Evolutionary conservation across 2,113 vertebrate species (phyloP), one percentile per base, ranked within the genome.

Genomic region (Anarrhichthys ocellatus): DNA sequence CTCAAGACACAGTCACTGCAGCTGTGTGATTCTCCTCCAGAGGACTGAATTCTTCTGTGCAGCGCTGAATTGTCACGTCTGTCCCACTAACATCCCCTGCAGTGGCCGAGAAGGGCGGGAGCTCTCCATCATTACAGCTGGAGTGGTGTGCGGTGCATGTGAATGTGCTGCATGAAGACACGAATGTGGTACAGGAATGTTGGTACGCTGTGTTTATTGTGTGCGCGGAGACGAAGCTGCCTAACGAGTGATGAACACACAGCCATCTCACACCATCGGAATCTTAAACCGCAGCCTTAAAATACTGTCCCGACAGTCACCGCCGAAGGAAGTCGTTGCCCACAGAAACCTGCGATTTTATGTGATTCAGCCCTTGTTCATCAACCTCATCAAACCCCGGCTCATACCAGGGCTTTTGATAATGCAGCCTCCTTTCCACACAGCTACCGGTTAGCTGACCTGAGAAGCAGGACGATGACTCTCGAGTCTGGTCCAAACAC

Each of bases 211-310:
- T 80, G 76, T 82, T 73, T 63, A 66, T 2, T 10, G 74, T 46
- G 36, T 71, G 52, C 73, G 78, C 44, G 52, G 42, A 61, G 69
- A 52, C 8, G 18, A 81, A 78, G 54, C 76, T 42, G 72, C 81
- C 73, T 65, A 62, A 80, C 74, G 62, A 73, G 72, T 3, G 71
- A 89, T 87, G 88, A 91, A 77, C 78, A 87, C 76, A 36, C 70
- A 87, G 54, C 36, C 77, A 61, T 82, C 82, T 91, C 85, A 92
- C 83, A 89, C 87, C 73, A 71, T 83, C n/a, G 91, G 85, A 93
- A 93, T 93, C 84, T 89, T 81, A 42, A 88, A 75, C 87, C 86
- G 36, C 80, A 40, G 74, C 65, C 80, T 89, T 82, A 87, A 93
- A 93, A 86, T 80, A 74, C 63, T 69, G 81, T 74, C 88, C 78